These are phyloP conservation scores for Coregonus ussuriensis DNA, from an alignment of 2,797 vertebrate genomes.

Conservation along the genomic window DNA sequence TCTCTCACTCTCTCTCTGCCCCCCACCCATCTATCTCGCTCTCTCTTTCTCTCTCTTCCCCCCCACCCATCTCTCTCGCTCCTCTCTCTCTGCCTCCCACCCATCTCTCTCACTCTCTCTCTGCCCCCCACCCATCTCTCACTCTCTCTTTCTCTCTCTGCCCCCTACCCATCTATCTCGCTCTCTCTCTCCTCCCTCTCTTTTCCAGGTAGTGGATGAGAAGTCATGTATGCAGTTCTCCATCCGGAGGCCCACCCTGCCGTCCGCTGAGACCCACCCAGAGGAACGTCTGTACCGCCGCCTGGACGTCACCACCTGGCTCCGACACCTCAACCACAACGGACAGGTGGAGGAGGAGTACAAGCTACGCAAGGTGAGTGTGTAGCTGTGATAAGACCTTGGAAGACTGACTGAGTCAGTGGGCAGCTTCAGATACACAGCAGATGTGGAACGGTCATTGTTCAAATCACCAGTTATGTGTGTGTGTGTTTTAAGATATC, in stretches of 20 bases:
- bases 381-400: not conserved
- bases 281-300: slow-evolving; percentile 87
- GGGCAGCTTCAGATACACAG: no score
- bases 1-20: slow-evolving; percentile 5
- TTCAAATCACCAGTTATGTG: no score
- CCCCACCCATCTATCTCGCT: slow-evolving; percentile 71
- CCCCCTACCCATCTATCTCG: not conserved
- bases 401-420: no score
- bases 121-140: no score
- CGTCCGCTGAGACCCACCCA: slow-evolving; percentile 89
- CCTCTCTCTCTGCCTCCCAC: no score
- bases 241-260: slow-evolving; percentile 89
- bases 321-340: slow-evolving; percentile 84
- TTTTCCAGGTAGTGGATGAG: slow-evolving; percentile 82
- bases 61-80: no score
- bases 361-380: slow-evolving; percentile 88
- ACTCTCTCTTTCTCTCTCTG: no score
- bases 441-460: no score
- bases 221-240: slow-evolving; percentile 96
- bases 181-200: not conserved
- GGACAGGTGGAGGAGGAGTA: slow-evolving; percentile 96
- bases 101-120: no score
- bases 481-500: no score
- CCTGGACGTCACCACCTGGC: slow-evolving; percentile 89
- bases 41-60: no score